Base-by-base conservation (phyloP, 2,797 vertebrate genomes). In the Capromys pilorides region DNA sequence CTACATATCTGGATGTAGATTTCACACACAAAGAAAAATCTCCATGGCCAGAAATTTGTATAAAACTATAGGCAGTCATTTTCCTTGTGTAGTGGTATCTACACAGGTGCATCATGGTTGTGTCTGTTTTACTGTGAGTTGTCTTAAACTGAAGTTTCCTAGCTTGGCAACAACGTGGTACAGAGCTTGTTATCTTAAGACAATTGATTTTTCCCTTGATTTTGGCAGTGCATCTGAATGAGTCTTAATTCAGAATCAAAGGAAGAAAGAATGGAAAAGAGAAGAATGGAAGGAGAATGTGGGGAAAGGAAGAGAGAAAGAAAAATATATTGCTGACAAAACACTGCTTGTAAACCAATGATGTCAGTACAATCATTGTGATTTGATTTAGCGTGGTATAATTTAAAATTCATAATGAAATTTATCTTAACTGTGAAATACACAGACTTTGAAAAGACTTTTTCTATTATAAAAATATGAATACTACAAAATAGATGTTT, bases 371-470 rank as follows among this genome's bases (percentile, higher is more conserved):
- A 95, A 96, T 97, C 66, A 73, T 73, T 97, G 96, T 89, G 96
- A 81, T 88, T 96, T 59, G 16, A 69, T 97, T 96, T 97, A 94
- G 96, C 95, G 79, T 88, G 94, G 57, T 79, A 94, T 85, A 89
- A 93, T 97, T 98, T 98, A 96, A 97, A 97, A 97, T 95, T 90
- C 90, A 93, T 92, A 97, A 97, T 97, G 95, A 97, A 97, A 96
- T 96, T 94, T 90, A 73, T 83, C 88, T 91, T 92, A 84, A 95
- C 87, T 92, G 59, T 91, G 85, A 91, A 92, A 92, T 87, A 81
- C 45, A 67, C 73, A 87, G 61, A 73, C 93, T 88, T 88, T 88
- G 79, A 64, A 82, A 66, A 86, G 73, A 79, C 28, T 82, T 93
- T 93, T 95, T 97, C 96, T 96, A 95, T 97, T 97, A 84, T 88